Conservation (phyloP, 2,113 vertebrate genomes). For the Macquaria australasica region DNA sequence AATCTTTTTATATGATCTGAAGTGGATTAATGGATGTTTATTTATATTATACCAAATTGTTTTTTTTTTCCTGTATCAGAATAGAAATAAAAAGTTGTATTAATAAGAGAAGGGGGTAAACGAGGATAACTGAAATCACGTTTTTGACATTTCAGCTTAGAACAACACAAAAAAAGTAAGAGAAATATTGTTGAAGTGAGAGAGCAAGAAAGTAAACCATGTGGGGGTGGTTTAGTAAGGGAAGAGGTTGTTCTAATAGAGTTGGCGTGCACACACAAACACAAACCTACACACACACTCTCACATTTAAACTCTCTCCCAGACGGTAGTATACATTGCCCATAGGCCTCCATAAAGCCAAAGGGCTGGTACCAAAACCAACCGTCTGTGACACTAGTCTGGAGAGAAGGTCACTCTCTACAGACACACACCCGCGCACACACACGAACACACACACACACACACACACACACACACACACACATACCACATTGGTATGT, state of each 20-base stretch:
- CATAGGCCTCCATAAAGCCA: conserved; percentile 56
- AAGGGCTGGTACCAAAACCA: conserved; percentile 64
- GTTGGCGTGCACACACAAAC: background rate
- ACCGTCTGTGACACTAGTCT: conserved; percentile 71
- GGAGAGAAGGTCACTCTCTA: conserved; percentile 72
- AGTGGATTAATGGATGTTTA: background rate
- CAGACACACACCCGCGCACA: conserved; percentile 2
- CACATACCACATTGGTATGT: conserved; percentile 49
- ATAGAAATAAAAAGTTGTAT: background rate
- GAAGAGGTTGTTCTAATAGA: conserved; percentile 11
- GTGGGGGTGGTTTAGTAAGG: conserved; percentile 12
- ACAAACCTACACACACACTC: conserved; percentile 10
- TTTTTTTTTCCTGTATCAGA: background rate
- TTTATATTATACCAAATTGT: background rate
- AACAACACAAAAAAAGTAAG: background rate
- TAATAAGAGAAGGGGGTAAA: background rate
- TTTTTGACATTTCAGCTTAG: conserved; percentile 31
- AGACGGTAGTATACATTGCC: conserved; percentile 50
- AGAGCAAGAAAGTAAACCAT: conserved; percentile 2
- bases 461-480: conserved; percentile 26
- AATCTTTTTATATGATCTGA: background rate
- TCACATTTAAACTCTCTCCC: conserved; percentile 52
- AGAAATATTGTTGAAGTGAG: conserved; percentile 3
- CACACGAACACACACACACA: conserved; percentile 19
- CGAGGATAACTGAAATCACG: background rate